phyloP scores from a whole-genome alignment of 2,797 vertebrate genomes.

The Acanthiza pusilla region DNA sequence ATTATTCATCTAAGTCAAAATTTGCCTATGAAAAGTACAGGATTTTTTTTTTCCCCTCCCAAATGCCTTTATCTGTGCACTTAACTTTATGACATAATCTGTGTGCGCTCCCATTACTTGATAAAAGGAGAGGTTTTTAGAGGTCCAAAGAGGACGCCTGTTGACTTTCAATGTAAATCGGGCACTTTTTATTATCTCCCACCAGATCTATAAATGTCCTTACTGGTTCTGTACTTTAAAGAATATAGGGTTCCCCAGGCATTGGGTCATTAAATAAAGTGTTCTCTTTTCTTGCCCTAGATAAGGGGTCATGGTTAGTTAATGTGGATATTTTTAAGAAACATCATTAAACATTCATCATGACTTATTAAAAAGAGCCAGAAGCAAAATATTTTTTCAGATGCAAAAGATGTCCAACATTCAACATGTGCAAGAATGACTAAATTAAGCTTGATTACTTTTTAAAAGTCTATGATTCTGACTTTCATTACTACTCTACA shows the following conservation, averaged over 20 bases:
- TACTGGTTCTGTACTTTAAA: neutral
- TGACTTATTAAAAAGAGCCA: neutral
- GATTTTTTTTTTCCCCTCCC: neutral
- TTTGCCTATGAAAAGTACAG: neutral
- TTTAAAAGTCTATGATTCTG: neutral
- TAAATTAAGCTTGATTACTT: neutral
- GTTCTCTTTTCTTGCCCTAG: slow-evolving; percentile 23
- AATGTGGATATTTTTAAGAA: slow-evolving; percentile 7
- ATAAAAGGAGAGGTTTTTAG: neutral
- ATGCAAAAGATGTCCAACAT: neutral
- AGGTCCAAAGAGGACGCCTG: neutral
- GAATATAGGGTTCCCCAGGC: neutral
- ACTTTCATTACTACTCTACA: neutral
- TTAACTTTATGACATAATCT: slow-evolving; percentile 23
- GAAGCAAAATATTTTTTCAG: neutral
- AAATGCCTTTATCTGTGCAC: neutral
- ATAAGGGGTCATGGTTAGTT: slow-evolving; percentile 4
- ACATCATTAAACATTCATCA: slow-evolving; percentile 1
- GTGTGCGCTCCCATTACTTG: neutral
- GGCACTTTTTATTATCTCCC: slow-evolving; percentile 15
- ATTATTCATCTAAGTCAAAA: neutral
- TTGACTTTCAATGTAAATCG: neutral
- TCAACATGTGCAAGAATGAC: neutral
- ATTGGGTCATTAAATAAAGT: neutral
- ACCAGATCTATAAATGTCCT: slow-evolving; percentile 8